Base-by-base conservation (phyloP, 1,140 invertebrate genomes). In the Bactericera cockerelli region DNA sequence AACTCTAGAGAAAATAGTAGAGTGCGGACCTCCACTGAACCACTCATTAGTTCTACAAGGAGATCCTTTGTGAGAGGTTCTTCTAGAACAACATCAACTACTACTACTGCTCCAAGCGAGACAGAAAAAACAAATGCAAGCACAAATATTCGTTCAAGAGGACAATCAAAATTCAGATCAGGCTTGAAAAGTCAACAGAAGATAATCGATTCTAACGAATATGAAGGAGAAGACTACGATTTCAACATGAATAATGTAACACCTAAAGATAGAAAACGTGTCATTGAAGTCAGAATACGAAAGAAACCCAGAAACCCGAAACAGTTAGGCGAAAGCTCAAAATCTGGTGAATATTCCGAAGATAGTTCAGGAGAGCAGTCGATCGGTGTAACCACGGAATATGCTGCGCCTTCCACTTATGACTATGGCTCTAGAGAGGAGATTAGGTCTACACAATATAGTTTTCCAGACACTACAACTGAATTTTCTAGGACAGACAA, bases 241-340 rank as follows among this genome's bases (percentile, higher is more conserved):
- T 25, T 14, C 53, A 54, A 26, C 26, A 10, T 26, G 38, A 39
- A 31, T 26, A 57, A 26, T 14, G 33, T 33, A 8, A 57, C 22
- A 2, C 21, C 26, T 4, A 26, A 31, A 26, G 19, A 26, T 28
- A 19, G 14, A 13, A 57, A 33, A 14, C 56, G 16, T 31, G 33
- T 33, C 19, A 57, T 31, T 31, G 33, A 19, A 28, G 26, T 11
- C 14, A n/a, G 56, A 14, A 57, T 31, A 28, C 2, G 26, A 21
- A 26, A 2, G 21, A 57, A 33, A 28, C 2, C 56, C 19, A 26
- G 56, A 57, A 26, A 33, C 11, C 56, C 56, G 10, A 57, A 57
- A 31, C 16, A 57, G 36, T 8, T 31, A 28, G 26, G 36, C 22
- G 28, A 22, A 22, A 59, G 10, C 14, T 16, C 42, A 19, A 28